Conservation (phyloP, 1,140 invertebrate species). For the Leucophenga varia region DNA sequence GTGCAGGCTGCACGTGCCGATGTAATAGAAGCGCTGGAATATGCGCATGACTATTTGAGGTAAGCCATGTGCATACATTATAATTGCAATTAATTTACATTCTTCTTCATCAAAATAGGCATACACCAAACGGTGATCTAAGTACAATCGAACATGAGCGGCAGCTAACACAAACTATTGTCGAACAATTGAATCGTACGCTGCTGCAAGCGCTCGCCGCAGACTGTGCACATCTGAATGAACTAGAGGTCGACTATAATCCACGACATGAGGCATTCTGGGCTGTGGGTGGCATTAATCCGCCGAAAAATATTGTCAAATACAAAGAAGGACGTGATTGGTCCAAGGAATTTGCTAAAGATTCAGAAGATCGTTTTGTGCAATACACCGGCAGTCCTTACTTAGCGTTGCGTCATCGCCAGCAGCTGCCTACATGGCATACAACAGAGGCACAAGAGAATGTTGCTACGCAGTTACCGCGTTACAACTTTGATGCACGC, state of each 20-base stretch:
- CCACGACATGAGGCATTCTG: conserved; percentile 79
- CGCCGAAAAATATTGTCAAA: conserved; percentile 57
- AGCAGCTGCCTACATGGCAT: conserved; percentile 67
- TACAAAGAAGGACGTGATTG: conserved; percentile 49
- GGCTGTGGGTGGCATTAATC: conserved; percentile 69
- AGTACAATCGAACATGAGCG: conserved; percentile 32
- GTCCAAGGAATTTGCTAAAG: conserved; percentile 56
- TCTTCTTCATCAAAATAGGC: too few relatives aligned
- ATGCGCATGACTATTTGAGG: conserved; percentile 33
- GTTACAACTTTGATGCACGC: conserved; percentile 62
- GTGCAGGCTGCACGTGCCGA: conserved; percentile 24
- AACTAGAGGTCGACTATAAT: conserved; percentile 70
- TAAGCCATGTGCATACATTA: conserved; percentile 14
- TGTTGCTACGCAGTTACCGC: conserved; percentile 57
- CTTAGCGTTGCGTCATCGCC: conserved; percentile 64
- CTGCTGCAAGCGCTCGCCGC: conserved; percentile 62
- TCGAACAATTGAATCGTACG: conserved; percentile 70
- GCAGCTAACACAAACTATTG: conserved; percentile 53
- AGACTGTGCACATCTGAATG: conserved; percentile 63
- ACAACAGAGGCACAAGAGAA: conserved; percentile 60
- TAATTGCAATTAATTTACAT: too few relatives aligned
- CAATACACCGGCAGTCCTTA: conserved; percentile 68
- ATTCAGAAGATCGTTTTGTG: conserved; percentile 64
- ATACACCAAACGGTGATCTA: too few relatives aligned
- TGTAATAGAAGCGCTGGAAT: conserved; percentile 37